phyloP scores from a whole-genome alignment of 2,888 invertebrate genomes.

The Morpho achilles region DNA sequence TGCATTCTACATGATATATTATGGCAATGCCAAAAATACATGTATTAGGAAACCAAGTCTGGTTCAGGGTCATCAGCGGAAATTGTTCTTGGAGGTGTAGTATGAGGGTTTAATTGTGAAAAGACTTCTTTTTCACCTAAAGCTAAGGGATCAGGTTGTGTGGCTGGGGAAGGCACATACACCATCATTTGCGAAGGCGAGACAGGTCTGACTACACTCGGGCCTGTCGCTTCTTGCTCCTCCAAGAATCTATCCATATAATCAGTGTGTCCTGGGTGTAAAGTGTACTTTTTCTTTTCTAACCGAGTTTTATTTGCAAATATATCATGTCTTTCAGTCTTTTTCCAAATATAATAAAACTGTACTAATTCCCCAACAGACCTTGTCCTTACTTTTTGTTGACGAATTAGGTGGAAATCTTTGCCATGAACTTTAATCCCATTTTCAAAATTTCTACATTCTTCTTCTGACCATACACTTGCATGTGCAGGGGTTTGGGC shows the following conservation, averaged over 20 bases:
- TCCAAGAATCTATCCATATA: constrained; percentile 96
- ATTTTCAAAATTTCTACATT: constrained; percentile 97
- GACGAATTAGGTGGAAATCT: constrained; percentile 96
- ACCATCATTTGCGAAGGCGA: constrained; percentile 84
- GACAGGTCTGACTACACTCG: constrained; percentile 72
- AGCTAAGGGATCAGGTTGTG: constrained; percentile 68
- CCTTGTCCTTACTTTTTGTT: constrained; percentile 95
- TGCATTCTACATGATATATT: constrained; percentile 44
- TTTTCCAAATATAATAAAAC: constrained; percentile 98
- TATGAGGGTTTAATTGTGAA: constrained; percentile 63
- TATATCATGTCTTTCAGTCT: constrained; percentile 97
- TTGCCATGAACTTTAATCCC: constrained; percentile 96
- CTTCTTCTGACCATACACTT: constrained; percentile 97
- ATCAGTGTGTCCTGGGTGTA: constrained; percentile 95
- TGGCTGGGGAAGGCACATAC: constrained; percentile 58
- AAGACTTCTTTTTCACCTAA: constrained; percentile 73
- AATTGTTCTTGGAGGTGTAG: constrained; percentile 54
- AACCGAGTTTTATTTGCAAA: constrained; percentile 92
- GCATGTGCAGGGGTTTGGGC: constrained; percentile 84
- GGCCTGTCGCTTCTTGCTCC: constrained; percentile 88
- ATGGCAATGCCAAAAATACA: constrained; percentile 47
- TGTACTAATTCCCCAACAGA: constrained; percentile 98
- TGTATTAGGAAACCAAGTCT: constrained; percentile 67
- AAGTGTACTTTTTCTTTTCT: constrained; percentile 94
- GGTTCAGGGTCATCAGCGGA: constrained; percentile 69